Conservation (phyloP, 2,797 vertebrate genomes). For the Sebastes hubbsi region DNA sequence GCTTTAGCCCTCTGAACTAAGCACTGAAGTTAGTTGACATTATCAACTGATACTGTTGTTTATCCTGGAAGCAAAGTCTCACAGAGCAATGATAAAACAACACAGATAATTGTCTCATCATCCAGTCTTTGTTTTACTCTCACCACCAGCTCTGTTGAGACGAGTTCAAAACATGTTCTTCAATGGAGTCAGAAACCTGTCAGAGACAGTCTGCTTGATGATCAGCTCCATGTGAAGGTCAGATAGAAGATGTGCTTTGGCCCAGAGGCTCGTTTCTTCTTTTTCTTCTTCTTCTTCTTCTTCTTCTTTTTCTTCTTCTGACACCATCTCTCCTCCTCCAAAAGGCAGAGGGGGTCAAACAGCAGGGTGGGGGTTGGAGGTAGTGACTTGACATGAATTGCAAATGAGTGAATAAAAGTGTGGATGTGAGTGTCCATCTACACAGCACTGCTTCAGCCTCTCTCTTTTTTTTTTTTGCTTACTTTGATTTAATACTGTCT, state of each 20-base stretch:
- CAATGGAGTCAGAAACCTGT: conserved; percentile 26
- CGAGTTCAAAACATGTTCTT: conserved; percentile 14
- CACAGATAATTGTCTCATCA: not conserved
- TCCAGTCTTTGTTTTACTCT: not conserved
- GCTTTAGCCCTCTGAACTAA: not conserved
- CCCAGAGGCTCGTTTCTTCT: conserved; percentile 27
- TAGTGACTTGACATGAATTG: conserved; percentile 70
- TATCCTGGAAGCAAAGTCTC: not conserved
- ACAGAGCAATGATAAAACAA: not conserved
- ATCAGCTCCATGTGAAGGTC: conserved; percentile 44
- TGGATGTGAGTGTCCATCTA: conserved; percentile 61
- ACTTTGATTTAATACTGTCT: conserved; percentile 82
- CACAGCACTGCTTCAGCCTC: conserved; percentile 62
- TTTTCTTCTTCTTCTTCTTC: conserved; percentile 5
- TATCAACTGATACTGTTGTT: not conserved
- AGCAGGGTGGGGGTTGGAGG: conserved; percentile 11
- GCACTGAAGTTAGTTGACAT: not conserved
- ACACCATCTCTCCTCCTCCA: conserved; percentile 1
- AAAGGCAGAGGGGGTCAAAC: conserved; percentile 37
- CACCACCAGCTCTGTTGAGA: not conserved
- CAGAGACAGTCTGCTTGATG: conserved; percentile 30
- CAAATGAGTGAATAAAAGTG: conserved; percentile 75
- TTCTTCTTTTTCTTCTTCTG: conserved; percentile 7
- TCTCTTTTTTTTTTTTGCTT: conserved; percentile 72
- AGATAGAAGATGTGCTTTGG: conserved; percentile 25